A percentile compares a stretch with the other conserved stretches of the same genome.
Evolutionary conservation across 2,113 vertebrate species (phyloP).

Genomic region (Addax nasomaculatus): DNA sequence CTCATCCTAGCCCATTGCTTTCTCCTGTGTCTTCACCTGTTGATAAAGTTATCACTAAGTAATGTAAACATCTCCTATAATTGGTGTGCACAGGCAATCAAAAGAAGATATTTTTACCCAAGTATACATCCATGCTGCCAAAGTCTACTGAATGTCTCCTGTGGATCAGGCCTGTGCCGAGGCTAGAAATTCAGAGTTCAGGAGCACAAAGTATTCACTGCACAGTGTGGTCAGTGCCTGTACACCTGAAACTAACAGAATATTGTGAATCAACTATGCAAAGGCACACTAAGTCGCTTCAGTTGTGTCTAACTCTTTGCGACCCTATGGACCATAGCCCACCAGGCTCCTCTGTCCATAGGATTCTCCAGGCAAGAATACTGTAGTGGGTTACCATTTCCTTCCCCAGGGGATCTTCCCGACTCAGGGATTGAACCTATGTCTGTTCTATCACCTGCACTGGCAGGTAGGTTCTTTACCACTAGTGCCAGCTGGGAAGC

Average conservation of each 20-base stretch:
- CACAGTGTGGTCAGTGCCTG: not conserved
- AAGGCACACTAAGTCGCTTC: not conserved
- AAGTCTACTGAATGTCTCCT: not conserved
- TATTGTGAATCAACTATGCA: not conserved
- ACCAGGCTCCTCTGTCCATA: not conserved
- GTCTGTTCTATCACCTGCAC: not conserved
- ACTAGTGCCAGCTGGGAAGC: not conserved
- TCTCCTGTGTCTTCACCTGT: not conserved
- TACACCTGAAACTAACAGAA: not conserved
- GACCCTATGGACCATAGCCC: not conserved
- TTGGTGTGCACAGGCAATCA: not conserved
- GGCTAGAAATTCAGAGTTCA: not conserved
- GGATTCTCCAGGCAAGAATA: not conserved
- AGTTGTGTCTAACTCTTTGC: not conserved
- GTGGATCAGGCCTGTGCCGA: not conserved
- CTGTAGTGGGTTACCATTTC: not conserved
- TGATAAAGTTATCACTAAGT: not conserved
- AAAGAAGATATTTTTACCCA: not conserved
- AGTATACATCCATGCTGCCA: not conserved
- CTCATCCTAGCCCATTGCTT: not conserved
- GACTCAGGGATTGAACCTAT: not conserved
- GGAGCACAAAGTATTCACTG: not conserved
- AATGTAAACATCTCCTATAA: not conserved
- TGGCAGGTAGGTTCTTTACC: not conserved
- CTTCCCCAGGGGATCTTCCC: not conserved